phyloP scores from a whole-genome alignment of 2,888 invertebrate genomes.

The Pyrocoelia pectoralis region DNA sequence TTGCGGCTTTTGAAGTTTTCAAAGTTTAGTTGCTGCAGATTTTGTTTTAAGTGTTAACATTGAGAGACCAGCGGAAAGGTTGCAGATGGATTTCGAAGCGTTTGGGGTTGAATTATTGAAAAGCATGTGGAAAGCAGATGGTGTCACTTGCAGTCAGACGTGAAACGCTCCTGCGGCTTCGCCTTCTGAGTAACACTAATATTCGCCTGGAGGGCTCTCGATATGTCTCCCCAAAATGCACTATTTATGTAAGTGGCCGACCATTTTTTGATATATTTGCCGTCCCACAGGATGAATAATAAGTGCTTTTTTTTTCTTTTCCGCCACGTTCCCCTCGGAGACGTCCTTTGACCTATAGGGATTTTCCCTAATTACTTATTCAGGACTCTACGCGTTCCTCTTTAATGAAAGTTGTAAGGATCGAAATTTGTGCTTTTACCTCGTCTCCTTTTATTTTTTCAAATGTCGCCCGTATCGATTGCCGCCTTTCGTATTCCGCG shows the following conservation, averaged over 20 bases:
- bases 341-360: slow-evolving; percentile 1
- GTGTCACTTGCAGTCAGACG: slow-evolving; percentile 44
- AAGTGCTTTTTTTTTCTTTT: slow-evolving; percentile 15
- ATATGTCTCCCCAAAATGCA: slow-evolving; percentile 34
- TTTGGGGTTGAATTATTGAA: slow-evolving; percentile 50
- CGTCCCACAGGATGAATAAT: slow-evolving; percentile 23
- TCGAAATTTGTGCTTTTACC: not conserved
- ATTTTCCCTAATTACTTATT: slow-evolving; percentile 8
- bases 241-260: slow-evolving; percentile 32
- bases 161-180: slow-evolving; percentile 33
- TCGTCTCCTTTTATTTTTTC: not conserved
- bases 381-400: slow-evolving; percentile 1
- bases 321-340: not conserved
- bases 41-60: slow-evolving; percentile 13
- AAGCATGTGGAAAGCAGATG: slow-evolving; percentile 49
- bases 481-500: not conserved
- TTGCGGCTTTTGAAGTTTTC: not conserved
- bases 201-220: slow-evolving; percentile 25
- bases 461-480: not conserved
- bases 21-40: slow-evolving; percentile 14
- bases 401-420: slow-evolving; percentile 5
- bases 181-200: slow-evolving; percentile 27
- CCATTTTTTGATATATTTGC: slow-evolving; percentile 28
- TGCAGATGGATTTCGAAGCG: slow-evolving; percentile 51
- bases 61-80: slow-evolving; percentile 37